Conservation (phyloP, 2,797 vertebrate species). For the Ceryle rudis region DNA sequence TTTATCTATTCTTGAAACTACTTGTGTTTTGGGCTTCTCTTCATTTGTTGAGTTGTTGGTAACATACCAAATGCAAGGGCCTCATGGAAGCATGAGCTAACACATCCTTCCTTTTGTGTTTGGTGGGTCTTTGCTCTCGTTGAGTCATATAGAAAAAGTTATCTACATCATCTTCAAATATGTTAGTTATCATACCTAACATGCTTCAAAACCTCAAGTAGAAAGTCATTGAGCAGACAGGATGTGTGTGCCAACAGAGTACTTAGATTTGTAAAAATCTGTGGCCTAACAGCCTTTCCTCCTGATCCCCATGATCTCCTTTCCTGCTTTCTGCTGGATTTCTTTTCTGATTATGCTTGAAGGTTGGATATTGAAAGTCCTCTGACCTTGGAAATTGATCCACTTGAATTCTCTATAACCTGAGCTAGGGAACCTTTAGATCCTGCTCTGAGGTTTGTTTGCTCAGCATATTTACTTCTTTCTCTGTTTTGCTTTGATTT, state of each 20-base stretch:
- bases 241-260: neutral
- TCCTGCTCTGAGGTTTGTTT: neutral
- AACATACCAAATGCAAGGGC: neutral
- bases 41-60: neutral
- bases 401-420: neutral
- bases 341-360: neutral
- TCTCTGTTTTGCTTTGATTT: neutral
- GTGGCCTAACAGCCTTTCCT: neutral
- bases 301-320: neutral
- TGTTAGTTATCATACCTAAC: neutral
- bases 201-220: neutral
- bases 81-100: neutral
- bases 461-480: neutral
- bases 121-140: neutral
- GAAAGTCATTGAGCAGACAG: neutral
- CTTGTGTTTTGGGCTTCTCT: neutral
- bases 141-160: neutral
- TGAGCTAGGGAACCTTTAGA: neutral
- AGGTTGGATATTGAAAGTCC: neutral
- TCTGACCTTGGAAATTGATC: neutral
- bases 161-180: neutral
- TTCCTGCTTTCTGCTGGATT: neutral
- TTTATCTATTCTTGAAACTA: neutral
- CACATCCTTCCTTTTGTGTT: rapidly evolving
- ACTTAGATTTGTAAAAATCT: too few species aligned